These are phyloP conservation scores for Tetrax tetrax DNA, from an alignment of 2,113 vertebrate genomes.

Conservation along the genomic window DNA sequence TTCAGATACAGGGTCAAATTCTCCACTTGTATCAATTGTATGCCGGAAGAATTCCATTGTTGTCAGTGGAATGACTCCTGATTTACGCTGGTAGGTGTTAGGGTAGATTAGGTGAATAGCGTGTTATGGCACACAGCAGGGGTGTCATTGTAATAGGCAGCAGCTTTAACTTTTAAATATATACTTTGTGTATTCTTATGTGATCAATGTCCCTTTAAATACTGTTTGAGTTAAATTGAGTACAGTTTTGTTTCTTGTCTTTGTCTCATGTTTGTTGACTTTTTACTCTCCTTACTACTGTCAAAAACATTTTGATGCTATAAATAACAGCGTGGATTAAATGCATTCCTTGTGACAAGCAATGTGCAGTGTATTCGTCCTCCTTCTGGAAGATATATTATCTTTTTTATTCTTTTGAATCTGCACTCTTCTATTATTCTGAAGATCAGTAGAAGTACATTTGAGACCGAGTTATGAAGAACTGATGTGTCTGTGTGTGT, in stretches of 20 bases:
- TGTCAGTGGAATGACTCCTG: background rate
- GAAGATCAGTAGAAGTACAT: constrained; percentile 51
- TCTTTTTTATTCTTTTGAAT: constrained; percentile 74
- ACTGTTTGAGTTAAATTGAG: constrained; percentile 51
- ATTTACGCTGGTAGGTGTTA: background rate
- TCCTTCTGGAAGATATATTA: constrained; percentile 69
- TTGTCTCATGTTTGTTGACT: constrained; percentile 75
- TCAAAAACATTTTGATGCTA: constrained; percentile 73
- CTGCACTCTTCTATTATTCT: constrained; percentile 61
- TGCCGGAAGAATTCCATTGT: background rate
- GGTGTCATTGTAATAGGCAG: background rate
- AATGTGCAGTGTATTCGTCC: constrained; percentile 51
- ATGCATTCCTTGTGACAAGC: constrained; percentile 73
- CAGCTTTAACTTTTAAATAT: constrained; percentile 24
- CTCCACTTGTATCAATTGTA: background rate
- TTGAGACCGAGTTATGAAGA: constrained; percentile 31
- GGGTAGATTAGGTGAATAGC: background rate
- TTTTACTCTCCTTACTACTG: constrained; percentile 73
- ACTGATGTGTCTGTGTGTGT: background rate
- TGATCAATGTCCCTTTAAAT: constrained; percentile 57
- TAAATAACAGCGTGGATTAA: constrained; percentile 76
- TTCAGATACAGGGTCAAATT: constrained; percentile 14
- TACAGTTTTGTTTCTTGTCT: constrained; percentile 68
- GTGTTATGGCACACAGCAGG: background rate
- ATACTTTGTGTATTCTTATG: constrained; percentile 3